Percentiles rank a stretch among this genome's conserved stretches.
Evolutionary conservation across 1,140 invertebrate genomes (phyloP).

Genomic region (Drosophila punjabiensis): DNA sequence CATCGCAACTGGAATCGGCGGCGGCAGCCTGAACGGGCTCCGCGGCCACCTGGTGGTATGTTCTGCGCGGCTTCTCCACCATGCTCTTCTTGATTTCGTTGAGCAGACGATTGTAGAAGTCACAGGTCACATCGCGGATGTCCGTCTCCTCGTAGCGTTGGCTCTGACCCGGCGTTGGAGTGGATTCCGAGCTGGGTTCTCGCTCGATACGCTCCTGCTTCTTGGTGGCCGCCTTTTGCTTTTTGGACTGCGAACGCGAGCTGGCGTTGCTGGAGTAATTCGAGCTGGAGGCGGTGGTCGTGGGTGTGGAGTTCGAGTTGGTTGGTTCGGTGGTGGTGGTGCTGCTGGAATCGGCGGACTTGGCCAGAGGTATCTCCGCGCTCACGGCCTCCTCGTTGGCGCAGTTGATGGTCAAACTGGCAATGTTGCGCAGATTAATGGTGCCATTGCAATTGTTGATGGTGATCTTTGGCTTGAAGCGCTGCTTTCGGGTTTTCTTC

Average conservation of each 20-base stretch:
- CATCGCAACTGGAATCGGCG: conserved; percentile 62
- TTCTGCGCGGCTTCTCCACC: conserved; percentile 58
- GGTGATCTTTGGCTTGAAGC: conserved; percentile 83
- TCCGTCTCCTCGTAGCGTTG: conserved; percentile 49
- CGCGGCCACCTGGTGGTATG: conserved; percentile 27
- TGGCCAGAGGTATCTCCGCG: conserved; percentile 62
- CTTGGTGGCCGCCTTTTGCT: conserved; percentile 49
- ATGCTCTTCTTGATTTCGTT: conserved; percentile 84
- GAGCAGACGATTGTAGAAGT: conserved; percentile 81
- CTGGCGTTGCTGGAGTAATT: conserved; percentile 78
- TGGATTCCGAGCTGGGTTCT: conserved; percentile 22
- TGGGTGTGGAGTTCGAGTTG: conserved; percentile 51
- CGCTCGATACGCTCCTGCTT: conserved; percentile 21
- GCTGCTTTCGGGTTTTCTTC: conserved; percentile 62
- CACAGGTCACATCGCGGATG: conserved; percentile 71
- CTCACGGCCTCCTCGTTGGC: conserved; percentile 75
- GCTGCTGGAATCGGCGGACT: conserved; percentile 32
- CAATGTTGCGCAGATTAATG: conserved; percentile 82
- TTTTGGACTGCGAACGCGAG: conserved; percentile 78
- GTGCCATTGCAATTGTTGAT: conserved; percentile 85
- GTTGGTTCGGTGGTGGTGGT: conserved; percentile 32
- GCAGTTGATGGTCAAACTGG: conserved; percentile 83
- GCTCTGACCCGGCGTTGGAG: conserved; percentile 25
- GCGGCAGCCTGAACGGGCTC: conserved; percentile 38
- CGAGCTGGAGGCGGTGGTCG: conserved; percentile 65